Conservation (phyloP, 2,113 vertebrate species). For the Atractosteus spatula region DNA sequence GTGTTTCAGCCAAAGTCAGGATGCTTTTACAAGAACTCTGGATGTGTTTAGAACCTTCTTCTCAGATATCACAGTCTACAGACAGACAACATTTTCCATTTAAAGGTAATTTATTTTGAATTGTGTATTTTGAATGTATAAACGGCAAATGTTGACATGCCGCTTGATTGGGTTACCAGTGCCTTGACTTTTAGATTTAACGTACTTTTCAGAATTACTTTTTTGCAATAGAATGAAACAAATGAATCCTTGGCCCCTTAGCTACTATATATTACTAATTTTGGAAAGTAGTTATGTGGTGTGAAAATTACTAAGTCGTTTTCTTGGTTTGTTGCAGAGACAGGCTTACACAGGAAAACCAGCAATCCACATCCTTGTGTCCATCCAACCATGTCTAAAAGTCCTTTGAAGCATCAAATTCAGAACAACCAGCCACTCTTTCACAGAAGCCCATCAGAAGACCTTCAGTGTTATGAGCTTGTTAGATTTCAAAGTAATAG, state of each 20-base stretch:
- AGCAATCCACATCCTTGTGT: conserved; percentile 12
- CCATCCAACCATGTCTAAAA: neutral
- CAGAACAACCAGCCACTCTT: neutral
- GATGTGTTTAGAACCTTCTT: conserved; percentile 74
- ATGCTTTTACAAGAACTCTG: conserved; percentile 80
- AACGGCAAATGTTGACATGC: too few species aligned
- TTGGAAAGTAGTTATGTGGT: too few species aligned
- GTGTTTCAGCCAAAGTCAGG: conserved; percentile 75
- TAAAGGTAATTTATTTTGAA: too few species aligned
- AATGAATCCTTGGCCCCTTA: too few species aligned
- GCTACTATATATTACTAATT: too few species aligned
- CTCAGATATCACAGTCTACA: conserved; percentile 24
- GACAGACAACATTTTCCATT: conserved; percentile 18
- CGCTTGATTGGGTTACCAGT: too few species aligned
- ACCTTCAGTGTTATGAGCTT: neutral
- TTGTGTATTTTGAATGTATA: too few species aligned
- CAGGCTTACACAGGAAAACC: conserved; percentile 15
- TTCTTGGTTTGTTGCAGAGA: conserved; percentile 15
- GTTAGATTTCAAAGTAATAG: neutral
- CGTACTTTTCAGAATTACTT: too few species aligned
- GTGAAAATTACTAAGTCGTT: neutral
- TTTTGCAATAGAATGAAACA: too few species aligned
- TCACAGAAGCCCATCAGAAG: neutral
- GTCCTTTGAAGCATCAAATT: neutral
- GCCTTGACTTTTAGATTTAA: too few species aligned